Conservation (phyloP, 2,888 invertebrate species). For the Tipula vernalis region DNA sequence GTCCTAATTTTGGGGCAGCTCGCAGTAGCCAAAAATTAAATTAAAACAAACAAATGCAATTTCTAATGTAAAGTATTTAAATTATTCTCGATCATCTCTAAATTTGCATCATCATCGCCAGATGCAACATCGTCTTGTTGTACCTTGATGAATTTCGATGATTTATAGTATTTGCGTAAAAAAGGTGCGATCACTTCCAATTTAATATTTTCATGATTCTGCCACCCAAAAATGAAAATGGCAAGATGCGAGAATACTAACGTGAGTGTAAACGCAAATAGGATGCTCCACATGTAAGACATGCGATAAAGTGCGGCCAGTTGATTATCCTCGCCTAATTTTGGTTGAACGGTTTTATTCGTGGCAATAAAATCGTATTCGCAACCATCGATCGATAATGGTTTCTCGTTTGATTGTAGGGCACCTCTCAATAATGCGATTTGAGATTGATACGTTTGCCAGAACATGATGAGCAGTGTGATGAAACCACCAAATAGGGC, state of each 20-base stretch:
- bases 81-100: background rate
- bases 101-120: background rate
- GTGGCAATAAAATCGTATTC: constrained; percentile 23
- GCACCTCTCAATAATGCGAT: constrained; percentile 49
- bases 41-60: too few species aligned
- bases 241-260: constrained; percentile 39
- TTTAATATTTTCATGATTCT: constrained; percentile 34
- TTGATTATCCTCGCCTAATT: background rate
- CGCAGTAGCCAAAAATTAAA: too few species aligned
- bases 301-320: constrained; percentile 45
- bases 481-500: constrained; percentile 53
- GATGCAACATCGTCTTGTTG: background rate
- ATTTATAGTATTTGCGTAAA: background rate
- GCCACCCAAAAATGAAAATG: constrained; percentile 26
- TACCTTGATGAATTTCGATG: background rate
- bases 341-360: background rate
- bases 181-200: constrained; percentile 22
- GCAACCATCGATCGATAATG: constrained; percentile 39
- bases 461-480: constrained; percentile 50
- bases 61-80: background rate
- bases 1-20: too few species aligned
- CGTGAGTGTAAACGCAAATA: constrained; percentile 23
- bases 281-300: background rate
- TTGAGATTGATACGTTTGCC: constrained; percentile 44
- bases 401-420: constrained; percentile 42